A percentile compares a stretch with the other conserved stretches of the same genome.
These are phyloP conservation scores for Apamea crenata DNA, from an alignment of 2,888 invertebrate species.

Conservation along the genomic window DNA sequence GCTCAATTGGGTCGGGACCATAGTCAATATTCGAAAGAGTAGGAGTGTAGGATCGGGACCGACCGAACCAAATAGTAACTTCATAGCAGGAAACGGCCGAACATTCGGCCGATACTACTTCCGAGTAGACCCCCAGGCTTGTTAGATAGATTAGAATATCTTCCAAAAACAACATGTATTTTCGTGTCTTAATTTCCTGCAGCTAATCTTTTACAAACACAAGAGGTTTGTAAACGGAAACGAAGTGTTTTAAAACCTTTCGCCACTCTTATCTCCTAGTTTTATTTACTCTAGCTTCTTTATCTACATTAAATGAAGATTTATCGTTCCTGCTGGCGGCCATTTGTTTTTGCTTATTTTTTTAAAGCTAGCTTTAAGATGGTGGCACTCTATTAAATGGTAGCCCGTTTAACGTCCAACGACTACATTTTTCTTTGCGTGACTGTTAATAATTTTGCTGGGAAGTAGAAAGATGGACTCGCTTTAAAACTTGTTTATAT, in stretches of 20 bases:
- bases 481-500: slow-evolving; percentile 11
- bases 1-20: no score
- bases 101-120: no score
- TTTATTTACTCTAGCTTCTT: slow-evolving; percentile 30
- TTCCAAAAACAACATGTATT: no score
- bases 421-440: slow-evolving; percentile 26
- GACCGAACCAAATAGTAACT: no score
- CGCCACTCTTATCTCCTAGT: slow-evolving; percentile 10
- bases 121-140: no score
- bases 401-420: slow-evolving; percentile 6
- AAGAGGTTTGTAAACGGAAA: not conserved
- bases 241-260: slow-evolving; percentile 22
- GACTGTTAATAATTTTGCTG: slow-evolving; percentile 32
- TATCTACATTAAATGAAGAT: slow-evolving; percentile 55
- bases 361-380: slow-evolving; percentile 21
- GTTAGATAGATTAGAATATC: no score
- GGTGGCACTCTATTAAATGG: slow-evolving; percentile 37
- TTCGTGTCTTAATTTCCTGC: no score
- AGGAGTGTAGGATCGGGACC: no score
- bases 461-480: slow-evolving; percentile 14
- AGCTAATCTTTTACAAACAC: not conserved
- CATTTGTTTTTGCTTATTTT: slow-evolving; percentile 23
- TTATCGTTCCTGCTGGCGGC: slow-evolving; percentile 33
- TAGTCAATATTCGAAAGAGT: no score
- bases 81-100: no score